Evolutionary conservation across 2,113 vertebrate species (phyloP), one percentile per base, ranked within the genome.

Genomic region (Elaphurus davidianus): DNA sequence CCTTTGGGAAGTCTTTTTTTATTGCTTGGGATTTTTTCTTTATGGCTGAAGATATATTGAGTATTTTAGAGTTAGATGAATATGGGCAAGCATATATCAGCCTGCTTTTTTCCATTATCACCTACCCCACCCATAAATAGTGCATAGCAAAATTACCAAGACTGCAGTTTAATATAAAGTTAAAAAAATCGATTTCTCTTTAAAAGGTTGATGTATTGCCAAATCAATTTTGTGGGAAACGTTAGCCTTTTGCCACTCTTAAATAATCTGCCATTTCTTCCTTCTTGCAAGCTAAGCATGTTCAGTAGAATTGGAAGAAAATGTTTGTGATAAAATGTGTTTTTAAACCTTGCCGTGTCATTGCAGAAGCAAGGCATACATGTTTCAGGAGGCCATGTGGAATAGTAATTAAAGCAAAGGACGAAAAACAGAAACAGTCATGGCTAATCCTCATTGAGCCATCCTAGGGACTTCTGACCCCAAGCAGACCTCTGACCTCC

Each of bases 181-280:
- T 60, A 30, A 62, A 90, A 96, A 96, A 87, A 81, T 98, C 91
- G 91, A 95, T 98, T 96, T 96, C 55, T 94, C 91, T 97, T 97
- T 93, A 97, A 97, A 92, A 95, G 57, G 57, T 83, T 94, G 88
- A 96, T 92, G 15, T 85, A 97, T 92, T 95, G 81, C 94, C 94
- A 95, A 96, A 97, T 94, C 90, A 91, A 90, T 97, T 97, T 97
- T 97, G 30, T 97, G 91, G 45, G 83, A 97, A 97, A 95, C 5
- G 40, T 97, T 98, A 96, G 60, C 71, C 91, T 96, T 94, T 94
- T 93, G 91, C 76, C 94, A 96, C 93, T 97, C 84, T 94, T 93
- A 87, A 97, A 89, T 55, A 54, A 2, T 89, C 45, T 50, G 59
- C 50, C 1, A 12, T 59, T 94, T 33, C 17, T 94, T 83, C 62